phyloP scores from a whole-genome alignment of 2,888 invertebrate species.

The Electrophaes corylata region DNA sequence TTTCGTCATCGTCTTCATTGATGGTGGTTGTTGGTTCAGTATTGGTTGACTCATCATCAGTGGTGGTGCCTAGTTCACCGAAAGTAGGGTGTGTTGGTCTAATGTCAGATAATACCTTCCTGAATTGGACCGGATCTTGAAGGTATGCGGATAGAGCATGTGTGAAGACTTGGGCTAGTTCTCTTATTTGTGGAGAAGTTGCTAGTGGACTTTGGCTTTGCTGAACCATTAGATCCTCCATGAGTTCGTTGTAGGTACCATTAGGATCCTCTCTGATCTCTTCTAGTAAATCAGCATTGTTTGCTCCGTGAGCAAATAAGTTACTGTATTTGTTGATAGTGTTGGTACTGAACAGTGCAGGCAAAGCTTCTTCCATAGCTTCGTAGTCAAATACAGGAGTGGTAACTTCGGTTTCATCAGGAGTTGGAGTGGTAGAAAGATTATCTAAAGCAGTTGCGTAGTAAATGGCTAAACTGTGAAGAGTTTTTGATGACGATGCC shows the following conservation, averaged over 20 bases:
- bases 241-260: slow-evolving; percentile 73
- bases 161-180: slow-evolving; percentile 93
- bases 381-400: slow-evolving; percentile 65
- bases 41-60: slow-evolving; percentile 69
- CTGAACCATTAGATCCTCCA: slow-evolving; percentile 84
- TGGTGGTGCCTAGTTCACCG: slow-evolving; percentile 65
- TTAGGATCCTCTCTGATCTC: slow-evolving; percentile 73
- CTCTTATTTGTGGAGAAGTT: slow-evolving; percentile 87
- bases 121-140: slow-evolving; percentile 92
- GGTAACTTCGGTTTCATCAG: slow-evolving; percentile 64
- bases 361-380: slow-evolving; percentile 78
- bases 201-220: slow-evolving; percentile 87
- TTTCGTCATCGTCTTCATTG: slow-evolving; percentile 90
- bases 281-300: slow-evolving; percentile 66
- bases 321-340: slow-evolving; percentile 87
- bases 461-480: slow-evolving; percentile 91
- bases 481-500: slow-evolving; percentile 90
- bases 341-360: slow-evolving; percentile 86
- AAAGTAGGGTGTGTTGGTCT: slow-evolving; percentile 91
- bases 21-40: slow-evolving; percentile 85
- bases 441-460: slow-evolving; percentile 89
- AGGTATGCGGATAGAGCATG: slow-evolving; percentile 92
- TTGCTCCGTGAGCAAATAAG: slow-evolving; percentile 65
- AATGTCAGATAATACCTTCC: slow-evolving; percentile 89
- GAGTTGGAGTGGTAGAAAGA: slow-evolving; percentile 70